phyloP scores from a whole-genome alignment of 2,113 vertebrate species.

The Parus major region DNA sequence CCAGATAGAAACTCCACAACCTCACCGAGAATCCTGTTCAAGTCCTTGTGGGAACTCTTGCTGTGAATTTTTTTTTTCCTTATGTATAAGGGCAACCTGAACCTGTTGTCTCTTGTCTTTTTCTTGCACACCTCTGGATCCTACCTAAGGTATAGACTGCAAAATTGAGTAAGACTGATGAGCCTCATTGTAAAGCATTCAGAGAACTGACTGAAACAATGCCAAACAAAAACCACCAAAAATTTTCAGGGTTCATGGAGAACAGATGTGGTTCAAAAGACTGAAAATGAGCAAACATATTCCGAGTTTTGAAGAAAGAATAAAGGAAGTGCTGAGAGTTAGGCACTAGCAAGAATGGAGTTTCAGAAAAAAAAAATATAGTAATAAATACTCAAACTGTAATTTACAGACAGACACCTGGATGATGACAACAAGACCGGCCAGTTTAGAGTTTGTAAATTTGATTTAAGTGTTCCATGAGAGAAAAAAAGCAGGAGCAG shows the following conservation, averaged over 20 bases:
- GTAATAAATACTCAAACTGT: neutral
- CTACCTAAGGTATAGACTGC: neutral
- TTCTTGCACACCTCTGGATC: neutral
- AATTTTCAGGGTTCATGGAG: neutral
- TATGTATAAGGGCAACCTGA: neutral
- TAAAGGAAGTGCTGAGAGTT: neutral
- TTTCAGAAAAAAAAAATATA: neutral
- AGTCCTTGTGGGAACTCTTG: accelerated
- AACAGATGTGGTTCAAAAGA: neutral
- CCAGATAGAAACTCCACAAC: neutral
- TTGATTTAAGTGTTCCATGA: neutral
- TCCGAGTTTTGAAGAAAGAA: neutral
- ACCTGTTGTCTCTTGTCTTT: neutral
- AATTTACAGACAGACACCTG: neutral
- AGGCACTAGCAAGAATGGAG: neutral
- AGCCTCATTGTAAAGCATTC: neutral
- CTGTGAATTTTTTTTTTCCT: neutral
- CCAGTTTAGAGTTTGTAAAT: neutral
- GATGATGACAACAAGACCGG: neutral
- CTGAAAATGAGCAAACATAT: neutral
- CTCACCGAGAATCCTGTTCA: neutral
- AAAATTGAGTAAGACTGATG: neutral
- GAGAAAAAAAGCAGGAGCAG: neutral
- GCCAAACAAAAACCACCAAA: neutral
- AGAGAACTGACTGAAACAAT: neutral